phyloP scores from a whole-genome alignment of 2,797 vertebrate species.

The Euphonia xanthogaster region DNA sequence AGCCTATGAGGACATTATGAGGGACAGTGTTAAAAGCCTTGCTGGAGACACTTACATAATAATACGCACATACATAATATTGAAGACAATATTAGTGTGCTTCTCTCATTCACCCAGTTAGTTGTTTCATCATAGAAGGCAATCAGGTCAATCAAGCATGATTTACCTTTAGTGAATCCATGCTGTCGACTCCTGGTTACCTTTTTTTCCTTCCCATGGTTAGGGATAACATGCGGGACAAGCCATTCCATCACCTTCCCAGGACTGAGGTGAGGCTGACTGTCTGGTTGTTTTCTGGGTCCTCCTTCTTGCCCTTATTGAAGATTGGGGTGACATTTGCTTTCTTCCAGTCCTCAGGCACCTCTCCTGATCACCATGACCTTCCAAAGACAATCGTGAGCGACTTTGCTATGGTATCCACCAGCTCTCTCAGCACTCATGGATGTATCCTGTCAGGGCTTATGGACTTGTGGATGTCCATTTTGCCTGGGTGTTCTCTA shows the following conservation, averaged over 20 bases:
- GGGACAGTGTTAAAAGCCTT: neutral
- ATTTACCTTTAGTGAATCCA: neutral
- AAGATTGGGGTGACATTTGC: neutral
- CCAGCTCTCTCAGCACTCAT: neutral
- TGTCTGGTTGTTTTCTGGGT: neutral
- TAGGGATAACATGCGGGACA: neutral
- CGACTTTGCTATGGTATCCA: accelerated
- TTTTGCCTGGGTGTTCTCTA: neutral
- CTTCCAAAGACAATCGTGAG: neutral
- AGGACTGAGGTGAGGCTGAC: neutral
- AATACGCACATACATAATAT: neutral
- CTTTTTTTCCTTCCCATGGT: neutral
- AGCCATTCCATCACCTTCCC: accelerated
- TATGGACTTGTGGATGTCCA: no score
- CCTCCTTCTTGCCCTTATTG: neutral
- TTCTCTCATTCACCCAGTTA: neutral
- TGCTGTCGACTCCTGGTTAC: neutral
- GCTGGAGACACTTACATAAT: neutral
- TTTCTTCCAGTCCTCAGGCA: neutral
- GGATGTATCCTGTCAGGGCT: no score
- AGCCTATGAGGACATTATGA: neutral
- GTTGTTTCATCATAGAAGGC: neutral
- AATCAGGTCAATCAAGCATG: neutral
- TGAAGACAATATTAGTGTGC: neutral
- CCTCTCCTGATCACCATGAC: neutral